These are phyloP conservation scores for Parotia lawesii DNA, from an alignment of 2,113 vertebrate species.

Conservation along the genomic window DNA sequence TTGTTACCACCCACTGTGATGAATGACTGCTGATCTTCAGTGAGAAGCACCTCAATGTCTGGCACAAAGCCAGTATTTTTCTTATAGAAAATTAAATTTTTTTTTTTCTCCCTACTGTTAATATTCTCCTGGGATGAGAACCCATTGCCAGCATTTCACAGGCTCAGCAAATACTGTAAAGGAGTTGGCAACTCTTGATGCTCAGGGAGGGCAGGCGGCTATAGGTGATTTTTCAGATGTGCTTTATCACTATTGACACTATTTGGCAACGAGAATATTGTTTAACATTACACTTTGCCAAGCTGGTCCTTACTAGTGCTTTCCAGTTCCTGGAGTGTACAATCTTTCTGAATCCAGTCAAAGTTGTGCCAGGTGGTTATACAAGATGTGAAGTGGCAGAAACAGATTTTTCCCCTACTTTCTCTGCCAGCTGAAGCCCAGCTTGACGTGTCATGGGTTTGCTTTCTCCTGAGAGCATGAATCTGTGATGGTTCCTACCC, in stretches of 20 bases:
- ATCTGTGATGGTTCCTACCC: neutral
- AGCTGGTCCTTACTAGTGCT: neutral
- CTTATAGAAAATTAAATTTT: conserved; percentile 24
- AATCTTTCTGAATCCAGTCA: neutral
- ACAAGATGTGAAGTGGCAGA: neutral
- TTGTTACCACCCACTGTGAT: conserved; percentile 15
- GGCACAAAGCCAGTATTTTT: conserved; percentile 24
- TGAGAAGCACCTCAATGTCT: conserved; percentile 18
- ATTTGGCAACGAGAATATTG: neutral
- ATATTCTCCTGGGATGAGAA: neutral
- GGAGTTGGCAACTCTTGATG: conserved; percentile 12
- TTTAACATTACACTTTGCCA: neutral
- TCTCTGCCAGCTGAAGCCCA: neutral
- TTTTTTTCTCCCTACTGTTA: neutral
- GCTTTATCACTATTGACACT: neutral
- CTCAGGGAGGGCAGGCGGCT: conserved; percentile 33
- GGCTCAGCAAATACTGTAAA: neutral
- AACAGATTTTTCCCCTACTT: neutral
- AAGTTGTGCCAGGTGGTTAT: neutral
- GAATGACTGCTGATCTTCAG: conserved; percentile 7
- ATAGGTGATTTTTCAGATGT: conserved; percentile 42
- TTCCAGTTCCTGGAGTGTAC: neutral
- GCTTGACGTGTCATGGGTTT: neutral
- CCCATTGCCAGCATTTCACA: neutral
- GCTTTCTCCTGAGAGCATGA: neutral